phyloP scores from a whole-genome alignment of 2,888 invertebrate genomes.

The Phrixothrix hirtus region DNA sequence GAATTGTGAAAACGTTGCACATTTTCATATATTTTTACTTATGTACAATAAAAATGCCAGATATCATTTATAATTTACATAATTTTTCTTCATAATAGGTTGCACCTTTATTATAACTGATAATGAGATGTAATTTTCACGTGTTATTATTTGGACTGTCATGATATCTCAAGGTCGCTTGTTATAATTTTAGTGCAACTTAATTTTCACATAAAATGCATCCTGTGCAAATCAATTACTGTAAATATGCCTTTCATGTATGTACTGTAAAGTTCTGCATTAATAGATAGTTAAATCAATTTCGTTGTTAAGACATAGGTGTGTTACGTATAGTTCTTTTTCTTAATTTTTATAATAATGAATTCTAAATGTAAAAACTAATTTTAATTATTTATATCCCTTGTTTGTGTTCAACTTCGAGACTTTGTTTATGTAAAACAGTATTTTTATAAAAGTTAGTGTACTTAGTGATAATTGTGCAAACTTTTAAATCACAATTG shows the following conservation, averaged over 20 bases:
- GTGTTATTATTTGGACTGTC: too few species aligned
- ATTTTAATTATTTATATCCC: conserved; percentile 3
- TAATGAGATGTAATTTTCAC: conserved; percentile 6
- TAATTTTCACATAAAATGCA: conserved; percentile 23
- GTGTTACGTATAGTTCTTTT: conserved; percentile 29
- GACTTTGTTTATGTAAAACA: conserved; percentile 35
- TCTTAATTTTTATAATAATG: too few species aligned
- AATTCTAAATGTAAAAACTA: background rate
- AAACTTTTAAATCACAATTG: conserved; percentile 35
- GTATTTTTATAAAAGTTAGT: conserved; percentile 42
- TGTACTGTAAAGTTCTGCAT: conserved; percentile 40
- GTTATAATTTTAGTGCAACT: conserved; percentile 22
- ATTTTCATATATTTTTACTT: conserved; percentile 30
- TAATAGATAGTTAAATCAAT: conserved; percentile 18
- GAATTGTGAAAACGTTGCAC: conserved; percentile 22
- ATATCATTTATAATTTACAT: conserved; percentile 17
- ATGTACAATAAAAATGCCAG: conserved; percentile 13
- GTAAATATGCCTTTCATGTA: conserved; percentile 45
- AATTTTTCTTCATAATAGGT: conserved; percentile 12
- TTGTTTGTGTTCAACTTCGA: conserved; percentile 21
- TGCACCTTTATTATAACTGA: conserved; percentile 15
- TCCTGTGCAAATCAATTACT: conserved; percentile 32
- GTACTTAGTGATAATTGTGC: conserved; percentile 37
- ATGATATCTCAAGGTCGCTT: too few species aligned
- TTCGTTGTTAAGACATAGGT: conserved; percentile 21